Evolutionary conservation across 2,113 vertebrate genomes (phyloP).

Genomic region (Rhodinocichla rosea): DNA sequence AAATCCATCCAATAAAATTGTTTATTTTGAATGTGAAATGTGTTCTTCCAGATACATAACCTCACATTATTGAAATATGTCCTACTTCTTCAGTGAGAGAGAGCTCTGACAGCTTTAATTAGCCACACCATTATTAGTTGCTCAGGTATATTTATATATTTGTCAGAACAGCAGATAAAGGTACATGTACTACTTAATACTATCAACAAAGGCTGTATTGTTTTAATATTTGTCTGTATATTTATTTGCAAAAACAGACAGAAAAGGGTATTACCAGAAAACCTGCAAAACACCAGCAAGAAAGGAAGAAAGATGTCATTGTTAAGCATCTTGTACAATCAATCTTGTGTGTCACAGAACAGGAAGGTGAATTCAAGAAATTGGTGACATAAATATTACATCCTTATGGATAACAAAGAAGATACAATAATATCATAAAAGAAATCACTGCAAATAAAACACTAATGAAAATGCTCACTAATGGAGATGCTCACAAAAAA

Average conservation of each 20-base stretch:
- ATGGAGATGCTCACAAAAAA: background rate
- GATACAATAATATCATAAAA: background rate
- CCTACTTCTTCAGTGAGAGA: background rate
- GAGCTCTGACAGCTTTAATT: background rate
- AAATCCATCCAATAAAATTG: background rate
- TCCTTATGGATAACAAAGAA: background rate
- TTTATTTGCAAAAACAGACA: background rate
- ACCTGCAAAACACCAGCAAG: background rate
- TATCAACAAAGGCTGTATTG: background rate
- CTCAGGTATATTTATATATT: background rate
- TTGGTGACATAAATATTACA: background rate
- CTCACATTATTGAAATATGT: background rate
- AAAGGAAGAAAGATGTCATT: background rate
- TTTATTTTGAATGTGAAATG: background rate
- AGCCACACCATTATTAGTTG: background rate
- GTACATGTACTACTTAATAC: background rate
- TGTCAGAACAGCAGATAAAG: background rate
- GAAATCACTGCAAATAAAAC: background rate
- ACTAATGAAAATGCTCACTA: background rate
- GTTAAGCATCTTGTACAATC: background rate
- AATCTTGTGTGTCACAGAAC: background rate
- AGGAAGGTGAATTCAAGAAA: background rate
- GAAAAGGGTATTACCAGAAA: background rate
- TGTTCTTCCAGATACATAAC: background rate
- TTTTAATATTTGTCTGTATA: background rate